Percentiles rank a stretch among this genome's conserved stretches.
phyloP scores from a whole-genome alignment of 2,797 vertebrate species.

The Takifugu ocellatus region DNA sequence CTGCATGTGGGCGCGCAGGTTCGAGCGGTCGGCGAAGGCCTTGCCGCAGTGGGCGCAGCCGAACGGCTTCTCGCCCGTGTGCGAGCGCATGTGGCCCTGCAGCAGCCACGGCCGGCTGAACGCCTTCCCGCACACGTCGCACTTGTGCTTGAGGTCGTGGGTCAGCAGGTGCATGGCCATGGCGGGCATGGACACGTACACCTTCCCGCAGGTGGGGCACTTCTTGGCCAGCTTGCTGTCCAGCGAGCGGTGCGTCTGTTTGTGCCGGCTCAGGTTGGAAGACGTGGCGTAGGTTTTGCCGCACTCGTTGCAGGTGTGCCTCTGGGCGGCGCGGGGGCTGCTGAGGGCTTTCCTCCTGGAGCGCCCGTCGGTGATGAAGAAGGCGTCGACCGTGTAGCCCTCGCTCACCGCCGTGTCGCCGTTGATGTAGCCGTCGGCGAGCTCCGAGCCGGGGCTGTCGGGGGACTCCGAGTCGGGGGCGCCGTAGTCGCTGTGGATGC shows the following conservation, averaged over 20 bases:
- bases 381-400: conserved; percentile 90
- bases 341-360: conserved; percentile 82
- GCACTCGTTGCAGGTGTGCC: conserved; percentile 87
- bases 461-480: conserved; percentile 86
- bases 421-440: conserved; percentile 90
- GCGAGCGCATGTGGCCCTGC: conserved; percentile 94
- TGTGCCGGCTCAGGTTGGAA: conserved; percentile 94
- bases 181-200: conserved; percentile 96
- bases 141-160: conserved; percentile 96
- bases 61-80: conserved; percentile 93
- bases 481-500: conserved; percentile 85
- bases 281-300: conserved; percentile 93
- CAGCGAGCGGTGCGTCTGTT: conserved; percentile 93
- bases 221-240: conserved; percentile 95
- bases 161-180: conserved; percentile 97
- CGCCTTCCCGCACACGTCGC: conserved; percentile 90
- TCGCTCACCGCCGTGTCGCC: conserved; percentile 91
- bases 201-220: conserved; percentile 90
- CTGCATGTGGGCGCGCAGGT: conserved; percentile 96
- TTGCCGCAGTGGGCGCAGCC: conserved; percentile 94
- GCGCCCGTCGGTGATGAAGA: conserved; percentile 92
- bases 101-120: conserved; percentile 93
- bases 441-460: conserved; percentile 86
- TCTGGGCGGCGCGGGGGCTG: conserved; percentile 75
- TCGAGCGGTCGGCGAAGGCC: conserved; percentile 93